These are phyloP conservation scores for human (Homo sapiens) DNA, from an alignment of 2,113 vertebrate genomes.

Conservation along the genomic window DNA sequence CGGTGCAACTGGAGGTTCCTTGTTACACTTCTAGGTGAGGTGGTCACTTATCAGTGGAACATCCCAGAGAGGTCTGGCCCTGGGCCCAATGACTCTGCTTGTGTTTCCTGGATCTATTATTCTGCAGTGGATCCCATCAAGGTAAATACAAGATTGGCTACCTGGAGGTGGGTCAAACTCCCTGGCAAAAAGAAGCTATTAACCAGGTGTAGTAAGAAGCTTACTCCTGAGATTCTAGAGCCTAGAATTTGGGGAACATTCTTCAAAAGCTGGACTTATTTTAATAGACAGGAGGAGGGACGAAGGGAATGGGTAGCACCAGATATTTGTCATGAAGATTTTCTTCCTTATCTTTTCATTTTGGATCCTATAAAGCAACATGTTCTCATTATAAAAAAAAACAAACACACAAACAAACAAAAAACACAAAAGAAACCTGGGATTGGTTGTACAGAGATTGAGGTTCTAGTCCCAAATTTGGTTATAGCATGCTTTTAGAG, in stretches of 20 bases:
- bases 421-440: background rate
- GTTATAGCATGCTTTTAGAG: background rate
- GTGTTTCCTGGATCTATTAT: constrained; percentile 87
- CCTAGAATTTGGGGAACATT: background rate
- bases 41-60: constrained; percentile 84
- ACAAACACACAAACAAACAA: too few species aligned
- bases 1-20: background rate
- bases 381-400: background rate
- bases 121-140: constrained; percentile 85
- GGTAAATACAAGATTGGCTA: constrained; percentile 76
- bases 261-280: background rate
- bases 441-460: background rate
- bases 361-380: background rate
- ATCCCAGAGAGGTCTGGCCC: constrained; percentile 85
- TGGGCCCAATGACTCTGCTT: constrained; percentile 85
- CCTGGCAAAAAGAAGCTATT: background rate
- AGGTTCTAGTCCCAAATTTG: background rate
- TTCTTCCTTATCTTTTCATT: constrained; percentile 10
- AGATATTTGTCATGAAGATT: background rate
- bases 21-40: constrained; percentile 76
- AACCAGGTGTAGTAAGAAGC: background rate
- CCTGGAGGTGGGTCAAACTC: background rate
- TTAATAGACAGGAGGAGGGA: background rate
- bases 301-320: background rate
- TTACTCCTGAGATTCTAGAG: background rate